phyloP scores from a whole-genome alignment of 1,140 invertebrate genomes.

The Asobara japonica region DNA sequence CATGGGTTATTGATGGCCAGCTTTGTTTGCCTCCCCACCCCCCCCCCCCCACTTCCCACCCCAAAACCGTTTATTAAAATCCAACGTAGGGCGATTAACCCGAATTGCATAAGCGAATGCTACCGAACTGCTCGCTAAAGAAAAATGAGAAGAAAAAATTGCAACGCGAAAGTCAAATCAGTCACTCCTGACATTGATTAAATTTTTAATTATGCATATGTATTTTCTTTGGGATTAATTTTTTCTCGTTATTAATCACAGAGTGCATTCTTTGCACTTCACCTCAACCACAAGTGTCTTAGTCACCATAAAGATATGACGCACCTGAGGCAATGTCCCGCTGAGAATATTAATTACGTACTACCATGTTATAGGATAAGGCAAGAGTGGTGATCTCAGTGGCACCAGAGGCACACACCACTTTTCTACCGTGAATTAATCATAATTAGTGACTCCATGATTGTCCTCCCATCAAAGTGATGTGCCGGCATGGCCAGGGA shows the following conservation, averaged over 20 bases:
- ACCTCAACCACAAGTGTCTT: conserved; percentile 20
- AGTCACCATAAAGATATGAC: conserved; percentile 16
- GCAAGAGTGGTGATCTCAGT: conserved; percentile 2
- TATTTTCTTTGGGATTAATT: background rate
- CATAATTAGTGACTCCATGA: conserved; percentile 34
- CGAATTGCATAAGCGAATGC: conserved; percentile 18
- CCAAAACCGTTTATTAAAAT: conserved; percentile 64
- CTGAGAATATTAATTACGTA: conserved; percentile 44
- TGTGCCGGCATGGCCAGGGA: background rate
- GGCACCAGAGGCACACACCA: conserved; percentile 1
- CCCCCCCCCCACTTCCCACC: conserved; percentile 14
- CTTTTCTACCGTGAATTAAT: conserved; percentile 32
- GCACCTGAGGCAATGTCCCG: conserved; percentile 29
- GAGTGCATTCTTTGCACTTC: background rate
- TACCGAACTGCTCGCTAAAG: background rate
- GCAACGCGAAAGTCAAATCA: background rate
- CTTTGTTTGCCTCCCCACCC: conserved; percentile 52
- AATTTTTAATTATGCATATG: conserved; percentile 11
- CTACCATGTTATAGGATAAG: background rate
- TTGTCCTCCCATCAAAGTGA: conserved; percentile 22
- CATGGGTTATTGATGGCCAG: conserved; percentile 50
- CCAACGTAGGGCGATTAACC: conserved; percentile 60
- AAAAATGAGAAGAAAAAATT: too few relatives aligned
- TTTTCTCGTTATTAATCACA: background rate
- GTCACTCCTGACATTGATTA: background rate